These are phyloP conservation scores for Medauroidea extradentata DNA, from an alignment of 1,140 invertebrate genomes.

Conservation along the genomic window DNA sequence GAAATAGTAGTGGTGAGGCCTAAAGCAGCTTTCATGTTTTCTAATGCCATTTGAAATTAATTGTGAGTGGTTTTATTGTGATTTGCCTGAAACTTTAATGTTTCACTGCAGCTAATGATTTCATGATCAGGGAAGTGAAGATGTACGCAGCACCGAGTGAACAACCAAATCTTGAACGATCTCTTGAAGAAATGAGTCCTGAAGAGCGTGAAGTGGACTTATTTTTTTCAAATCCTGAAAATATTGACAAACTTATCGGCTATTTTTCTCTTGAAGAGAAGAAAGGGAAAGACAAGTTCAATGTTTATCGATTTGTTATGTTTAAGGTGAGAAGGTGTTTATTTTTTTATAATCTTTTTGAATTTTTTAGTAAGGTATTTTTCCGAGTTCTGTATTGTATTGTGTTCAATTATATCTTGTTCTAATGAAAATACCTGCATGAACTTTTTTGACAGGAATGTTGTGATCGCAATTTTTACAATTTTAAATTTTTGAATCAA, in stretches of 20 bases:
- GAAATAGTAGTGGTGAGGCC: too few species aligned
- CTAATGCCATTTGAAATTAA: too few species aligned
- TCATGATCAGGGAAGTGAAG: slow-evolving; percentile 38
- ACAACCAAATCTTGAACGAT: slow-evolving; percentile 55
- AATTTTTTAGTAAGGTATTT: too few species aligned
- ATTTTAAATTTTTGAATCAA: too few species aligned
- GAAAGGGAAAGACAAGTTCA: slow-evolving; percentile 80
- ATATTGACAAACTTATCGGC: slow-evolving; percentile 66
- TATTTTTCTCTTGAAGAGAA: slow-evolving; percentile 82
- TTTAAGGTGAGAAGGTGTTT: slow-evolving; percentile 58
- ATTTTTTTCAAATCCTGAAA: slow-evolving; percentile 64
- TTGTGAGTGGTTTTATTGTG: neutral
- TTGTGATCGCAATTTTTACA: too few species aligned
- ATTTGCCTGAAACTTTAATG: neutral
- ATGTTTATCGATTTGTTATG: slow-evolving; percentile 56
- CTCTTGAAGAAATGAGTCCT: slow-evolving; percentile 46
- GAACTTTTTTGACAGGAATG: too few species aligned
- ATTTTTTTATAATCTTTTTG: too few species aligned
- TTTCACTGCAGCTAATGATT: neutral
- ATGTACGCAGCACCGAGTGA: slow-evolving; percentile 57
- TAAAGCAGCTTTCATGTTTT: too few species aligned
- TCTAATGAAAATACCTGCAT: too few species aligned
- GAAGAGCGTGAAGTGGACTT: slow-evolving; percentile 60
- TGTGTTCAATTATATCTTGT: too few species aligned
- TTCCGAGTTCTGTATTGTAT: too few species aligned